Base-by-base conservation (phyloP, 2,888 invertebrate species). In the Apantesis nais region DNA sequence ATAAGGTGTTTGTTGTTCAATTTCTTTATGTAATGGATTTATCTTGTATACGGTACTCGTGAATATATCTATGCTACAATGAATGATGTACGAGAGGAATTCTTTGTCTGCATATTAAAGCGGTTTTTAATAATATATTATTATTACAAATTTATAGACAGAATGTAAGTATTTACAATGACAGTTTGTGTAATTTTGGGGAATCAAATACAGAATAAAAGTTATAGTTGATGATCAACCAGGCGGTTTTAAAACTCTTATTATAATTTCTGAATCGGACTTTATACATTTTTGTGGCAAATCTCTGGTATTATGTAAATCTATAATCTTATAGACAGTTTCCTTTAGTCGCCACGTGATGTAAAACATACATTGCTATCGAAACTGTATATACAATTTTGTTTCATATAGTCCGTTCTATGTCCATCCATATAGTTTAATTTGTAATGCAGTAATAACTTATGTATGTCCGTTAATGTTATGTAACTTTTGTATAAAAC, bases 11-110 rank as follows among this genome's bases (percentile, higher is more conserved):
- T 7, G 68, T 74, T 64, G 65, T 65, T 64, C 31, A 31, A 41
- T 62, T 66, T 70, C 39, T 41, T 64, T 66, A 37, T 39, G 62
- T 64, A 9, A 31, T 37, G 22, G 37, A 74, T 70, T 67, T 67
- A 70, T 76, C 68, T n/a, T 74, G 67, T 70, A 70, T 64, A 62
- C 44, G 39, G 29, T 66, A 34, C 34, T 58, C 9, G 22, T 19
- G 39, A 14, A 34, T 34, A 34, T 34, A 34, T n/a, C 34, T 34
- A 34, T 34, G n/a, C n/a, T n/a, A 34, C 5, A 34, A 34, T 34
- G 34, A 34, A 4, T 34, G 34, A 34, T 34, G 34, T 34, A 34
- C 34, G 34, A 34, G 2, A 34, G 3, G 34, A 34, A n/a, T n/a
- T n/a, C n/a, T n/a, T n/a, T n/a, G n/a, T n/a, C n/a, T n/a, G n/a